A percentile compares a stretch with the other conserved stretches of the same genome.
phyloP scores from a whole-genome alignment of 2,888 invertebrate species.

The Drosophila conformis region DNA sequence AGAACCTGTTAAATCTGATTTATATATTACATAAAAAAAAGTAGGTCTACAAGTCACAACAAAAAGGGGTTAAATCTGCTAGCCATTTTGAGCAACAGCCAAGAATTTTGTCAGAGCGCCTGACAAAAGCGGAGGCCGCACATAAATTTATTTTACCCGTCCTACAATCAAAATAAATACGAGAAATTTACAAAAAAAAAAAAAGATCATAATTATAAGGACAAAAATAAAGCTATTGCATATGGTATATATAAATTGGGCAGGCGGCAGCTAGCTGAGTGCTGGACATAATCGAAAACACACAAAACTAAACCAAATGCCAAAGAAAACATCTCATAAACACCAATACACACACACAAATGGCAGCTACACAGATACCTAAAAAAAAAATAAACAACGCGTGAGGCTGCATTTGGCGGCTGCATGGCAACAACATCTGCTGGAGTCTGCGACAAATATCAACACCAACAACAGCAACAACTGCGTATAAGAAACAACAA shows the following conservation, averaged over 20 bases:
- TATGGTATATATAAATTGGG: constrained; percentile 29
- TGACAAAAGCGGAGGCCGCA: constrained; percentile 19
- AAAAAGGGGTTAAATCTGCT: constrained; percentile 5
- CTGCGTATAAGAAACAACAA: constrained; percentile 25
- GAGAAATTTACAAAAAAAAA: background rate
- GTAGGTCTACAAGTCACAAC: constrained; percentile 10
- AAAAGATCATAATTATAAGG: constrained; percentile 8
- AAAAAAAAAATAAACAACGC: background rate
- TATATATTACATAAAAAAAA: background rate
- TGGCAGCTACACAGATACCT: background rate
- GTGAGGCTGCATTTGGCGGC: constrained; percentile 35
- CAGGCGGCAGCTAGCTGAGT: background rate
- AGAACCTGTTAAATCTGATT: background rate
- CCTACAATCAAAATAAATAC: constrained; percentile 13
- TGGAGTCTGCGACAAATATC: constrained; percentile 17
- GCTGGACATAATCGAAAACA: constrained; percentile 10
- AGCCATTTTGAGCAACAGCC: constrained; percentile 24
- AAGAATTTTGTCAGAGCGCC: constrained; percentile 34
- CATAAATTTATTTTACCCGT: constrained; percentile 56
- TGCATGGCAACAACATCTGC: constrained; percentile 39
- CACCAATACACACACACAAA: background rate
- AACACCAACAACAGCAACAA: constrained; percentile 7
- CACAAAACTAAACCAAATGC: constrained; percentile 5
- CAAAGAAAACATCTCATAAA: background rate
- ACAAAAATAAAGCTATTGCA: constrained; percentile 22